Conservation (phyloP, 2,797 vertebrate genomes). For the Adrianichthys oophorus region DNA sequence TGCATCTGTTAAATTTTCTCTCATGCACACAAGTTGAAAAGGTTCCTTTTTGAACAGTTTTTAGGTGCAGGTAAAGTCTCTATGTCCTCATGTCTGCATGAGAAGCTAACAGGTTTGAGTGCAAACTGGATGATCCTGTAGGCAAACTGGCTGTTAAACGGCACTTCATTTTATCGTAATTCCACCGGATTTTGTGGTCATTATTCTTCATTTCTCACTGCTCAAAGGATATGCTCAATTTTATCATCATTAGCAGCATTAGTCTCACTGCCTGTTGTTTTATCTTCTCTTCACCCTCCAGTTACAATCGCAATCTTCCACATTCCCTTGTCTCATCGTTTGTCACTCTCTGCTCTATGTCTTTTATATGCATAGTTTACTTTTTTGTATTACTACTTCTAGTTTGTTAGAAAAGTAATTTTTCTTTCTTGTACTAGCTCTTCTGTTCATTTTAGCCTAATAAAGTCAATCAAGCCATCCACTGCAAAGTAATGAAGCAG, state of each 20-base stretch:
- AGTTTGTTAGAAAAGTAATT: too few species aligned
- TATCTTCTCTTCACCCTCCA: conserved; percentile 2
- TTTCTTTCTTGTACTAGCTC: too few species aligned
- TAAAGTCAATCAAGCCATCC: too few species aligned
- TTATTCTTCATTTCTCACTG: conserved; percentile 15
- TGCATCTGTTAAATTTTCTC: conserved; percentile 13
- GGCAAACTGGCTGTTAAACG: conserved; percentile 9
- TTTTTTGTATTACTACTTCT: too few species aligned
- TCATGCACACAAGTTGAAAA: conserved; percentile 12
- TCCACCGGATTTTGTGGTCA: conserved; percentile 8
- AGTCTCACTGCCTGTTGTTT: conserved; percentile 12
- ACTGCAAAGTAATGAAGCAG: too few species aligned
- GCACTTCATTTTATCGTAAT: conserved; percentile 8
- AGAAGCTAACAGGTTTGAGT: too few species aligned
- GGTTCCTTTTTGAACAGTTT: conserved; percentile 34
- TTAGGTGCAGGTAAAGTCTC: conserved; percentile 19
- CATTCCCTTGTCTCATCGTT: conserved; percentile 23
- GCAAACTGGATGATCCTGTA: too few species aligned
- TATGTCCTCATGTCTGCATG: too few species aligned
- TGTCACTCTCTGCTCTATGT: conserved; percentile 21
- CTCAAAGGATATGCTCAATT: conserved; percentile 9
- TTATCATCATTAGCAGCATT: conserved; percentile 18
- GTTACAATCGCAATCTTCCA: conserved; percentile 11
- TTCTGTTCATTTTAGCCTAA: too few species aligned
- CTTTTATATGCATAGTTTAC: too few species aligned